Evolutionary conservation across 1,140 invertebrate species (phyloP), one percentile per base, ranked within the genome.

Genomic region (Batillaria attramentaria): DNA sequence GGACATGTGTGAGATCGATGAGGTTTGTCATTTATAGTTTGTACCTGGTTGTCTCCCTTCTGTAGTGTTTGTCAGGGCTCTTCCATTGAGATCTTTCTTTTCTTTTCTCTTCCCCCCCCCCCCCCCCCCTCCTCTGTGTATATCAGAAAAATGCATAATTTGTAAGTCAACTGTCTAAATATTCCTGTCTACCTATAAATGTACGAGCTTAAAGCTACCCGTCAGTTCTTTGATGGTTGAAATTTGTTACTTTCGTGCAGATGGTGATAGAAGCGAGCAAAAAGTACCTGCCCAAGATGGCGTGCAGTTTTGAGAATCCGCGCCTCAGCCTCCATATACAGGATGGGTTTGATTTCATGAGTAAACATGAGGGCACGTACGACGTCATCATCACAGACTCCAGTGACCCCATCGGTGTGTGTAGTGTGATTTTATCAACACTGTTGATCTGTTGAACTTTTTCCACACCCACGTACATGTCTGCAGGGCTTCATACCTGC

Each of bases 351-450:
- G 95, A 98, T 84, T 99, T 97, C 89, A 95, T 99, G 93, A 95
- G 95, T 82, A 93, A 95, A 50, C 96, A 98, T 84, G 92, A 93
- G 68, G 93, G 94, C 42, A 94, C 96, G 91, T 99, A 97, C 91
- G 98, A 99, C 92, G 95, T 99, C 37, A 98, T 99, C 74, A 99
- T 99, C 46, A 99, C 98, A 0, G 98, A 99, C 89, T 98, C 97
- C 65, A 98, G 97, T 42, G 98, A 99, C 92, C 98, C 98, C 24
- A 93, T 98, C 54, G 98, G 94, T 94, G 85, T 86, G 83, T 80
- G 18, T 28, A 16, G 39, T 37, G 35, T 35, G 24, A 62, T 35
- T 18, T 66, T 5, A 54, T n/a, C 18, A 62, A 18, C 6, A 31
- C 10, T n/a, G n/a, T 62, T 28, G 20, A 62, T 24, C 10, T 62